A percentile compares a stretch with the other conserved stretches of the same genome.
Evolutionary conservation across 1,140 invertebrate species (phyloP).

Genomic region (Tetranychus urticae): DNA sequence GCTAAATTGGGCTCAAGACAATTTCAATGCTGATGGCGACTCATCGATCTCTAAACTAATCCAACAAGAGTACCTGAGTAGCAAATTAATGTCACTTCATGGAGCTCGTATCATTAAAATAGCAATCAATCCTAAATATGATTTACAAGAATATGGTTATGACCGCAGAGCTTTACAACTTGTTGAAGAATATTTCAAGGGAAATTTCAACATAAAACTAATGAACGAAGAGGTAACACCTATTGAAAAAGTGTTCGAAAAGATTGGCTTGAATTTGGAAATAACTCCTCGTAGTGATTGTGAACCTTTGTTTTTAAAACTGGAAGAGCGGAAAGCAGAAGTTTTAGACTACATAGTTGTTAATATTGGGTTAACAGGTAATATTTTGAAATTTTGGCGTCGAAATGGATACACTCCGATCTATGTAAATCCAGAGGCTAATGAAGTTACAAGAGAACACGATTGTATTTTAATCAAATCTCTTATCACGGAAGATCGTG

Average conservation of each 20-base stretch:
- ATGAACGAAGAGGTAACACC: slow-evolving; percentile 9
- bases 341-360: slow-evolving; percentile 78
- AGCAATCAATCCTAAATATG: slow-evolving; percentile 94
- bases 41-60: slow-evolving; percentile 52
- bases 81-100: slow-evolving; percentile 39
- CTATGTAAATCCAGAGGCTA: slow-evolving; percentile 53
- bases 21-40: slow-evolving; percentile 57
- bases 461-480: slow-evolving; percentile 75
- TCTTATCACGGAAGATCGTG: background rate
- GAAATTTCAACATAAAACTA: slow-evolving; percentile 30
- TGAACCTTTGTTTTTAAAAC: slow-evolving; percentile 27
- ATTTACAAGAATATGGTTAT: slow-evolving; percentile 86
- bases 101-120: slow-evolving; percentile 83
- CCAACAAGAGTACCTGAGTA: slow-evolving; percentile 68
- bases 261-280: slow-evolving; percentile 22
- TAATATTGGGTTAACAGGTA: slow-evolving; percentile 63
- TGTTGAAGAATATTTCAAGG: slow-evolving; percentile 65
- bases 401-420: slow-evolving; percentile 53
- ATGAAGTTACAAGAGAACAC: slow-evolving; percentile 89
- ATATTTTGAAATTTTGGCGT: slow-evolving; percentile 78
- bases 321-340: slow-evolving; percentile 64
- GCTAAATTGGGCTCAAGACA: slow-evolving; percentile 34
- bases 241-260: slow-evolving; percentile 34
- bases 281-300: slow-evolving; percentile 19
- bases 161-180: slow-evolving; percentile 50